A percentile compares a stretch with the other conserved stretches of the same genome.
Conservation (phyloP, 2,113 vertebrate species). For the Empidonax alnorum region DNA sequence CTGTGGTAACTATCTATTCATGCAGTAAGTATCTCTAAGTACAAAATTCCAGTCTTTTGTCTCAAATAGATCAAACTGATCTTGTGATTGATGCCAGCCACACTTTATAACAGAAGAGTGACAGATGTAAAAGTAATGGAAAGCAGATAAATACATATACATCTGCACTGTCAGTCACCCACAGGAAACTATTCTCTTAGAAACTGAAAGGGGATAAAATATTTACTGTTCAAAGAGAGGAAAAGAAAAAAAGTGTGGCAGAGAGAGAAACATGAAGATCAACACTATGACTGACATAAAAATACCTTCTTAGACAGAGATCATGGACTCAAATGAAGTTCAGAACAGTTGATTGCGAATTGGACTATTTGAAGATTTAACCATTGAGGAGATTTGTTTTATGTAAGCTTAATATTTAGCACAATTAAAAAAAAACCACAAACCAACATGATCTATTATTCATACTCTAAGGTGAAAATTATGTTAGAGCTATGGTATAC, state of each 20-base stretch:
- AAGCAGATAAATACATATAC: not conserved
- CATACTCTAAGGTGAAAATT: not conserved
- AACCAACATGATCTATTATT: not conserved
- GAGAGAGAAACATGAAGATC: not conserved
- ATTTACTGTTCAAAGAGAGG: not conserved
- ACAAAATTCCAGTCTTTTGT: not conserved
- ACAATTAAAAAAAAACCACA: not conserved
- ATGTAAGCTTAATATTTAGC: not conserved
- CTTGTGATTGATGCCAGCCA: not conserved
- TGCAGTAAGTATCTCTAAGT: not conserved
- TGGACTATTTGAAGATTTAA: not conserved
- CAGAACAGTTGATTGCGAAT: not conserved
- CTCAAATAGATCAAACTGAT: not conserved
- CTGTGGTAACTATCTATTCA: not conserved
- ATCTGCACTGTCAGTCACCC: not conserved
- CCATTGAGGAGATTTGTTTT: not conserved
- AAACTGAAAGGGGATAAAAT: not conserved
- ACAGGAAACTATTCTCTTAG: not conserved
- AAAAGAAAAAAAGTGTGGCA: not conserved
- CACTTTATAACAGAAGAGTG: not conserved
- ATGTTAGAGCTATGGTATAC: not conserved
- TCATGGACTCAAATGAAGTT: accelerated
- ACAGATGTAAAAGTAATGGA: not conserved
- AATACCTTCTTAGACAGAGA: not conserved
- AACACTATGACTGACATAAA: not conserved